These are phyloP conservation scores for Fragum sueziense DNA, from an alignment of 2,888 invertebrate genomes.

Conservation along the genomic window DNA sequence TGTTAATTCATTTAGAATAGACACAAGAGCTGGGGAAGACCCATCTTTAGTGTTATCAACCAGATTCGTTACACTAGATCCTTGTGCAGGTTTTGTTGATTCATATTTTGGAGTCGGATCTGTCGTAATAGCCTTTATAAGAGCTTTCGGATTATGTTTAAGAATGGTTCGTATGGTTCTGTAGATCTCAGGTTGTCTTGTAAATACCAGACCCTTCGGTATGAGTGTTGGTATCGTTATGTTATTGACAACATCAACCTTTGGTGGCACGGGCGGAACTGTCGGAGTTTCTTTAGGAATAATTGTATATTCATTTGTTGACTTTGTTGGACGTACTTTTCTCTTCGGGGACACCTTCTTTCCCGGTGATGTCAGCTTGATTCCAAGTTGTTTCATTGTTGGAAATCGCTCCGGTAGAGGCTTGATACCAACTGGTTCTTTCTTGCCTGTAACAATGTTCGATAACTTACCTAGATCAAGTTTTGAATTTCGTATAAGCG, in stretches of 20 bases:
- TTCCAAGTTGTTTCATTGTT: slow-evolving; percentile 1
- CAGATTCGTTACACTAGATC: background rate
- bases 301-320: background rate
- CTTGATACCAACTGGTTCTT: background rate
- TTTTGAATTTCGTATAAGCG: slow-evolving; percentile 9
- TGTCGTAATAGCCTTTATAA: slow-evolving; percentile 20
- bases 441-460: background rate
- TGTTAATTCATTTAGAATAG: background rate
- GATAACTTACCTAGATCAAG: slow-evolving; percentile 9
- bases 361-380: background rate
- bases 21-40: background rate
- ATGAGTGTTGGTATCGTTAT: background rate
- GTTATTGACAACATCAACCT: background rate
- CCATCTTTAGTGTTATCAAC: background rate
- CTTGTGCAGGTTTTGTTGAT: no score
- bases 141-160: slow-evolving; percentile 36
- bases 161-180: slow-evolving; percentile 39
- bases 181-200: slow-evolving; percentile 39
- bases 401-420: background rate
- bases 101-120: background rate
- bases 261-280: background rate
- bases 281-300: background rate
- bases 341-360: no score
- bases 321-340: background rate
- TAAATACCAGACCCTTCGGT: slow-evolving; percentile 8